Percentiles rank a stretch among this genome's conserved stretches.
phyloP scores from a whole-genome alignment of 1,140 invertebrate species.

The Drosophila quadrilineata region DNA sequence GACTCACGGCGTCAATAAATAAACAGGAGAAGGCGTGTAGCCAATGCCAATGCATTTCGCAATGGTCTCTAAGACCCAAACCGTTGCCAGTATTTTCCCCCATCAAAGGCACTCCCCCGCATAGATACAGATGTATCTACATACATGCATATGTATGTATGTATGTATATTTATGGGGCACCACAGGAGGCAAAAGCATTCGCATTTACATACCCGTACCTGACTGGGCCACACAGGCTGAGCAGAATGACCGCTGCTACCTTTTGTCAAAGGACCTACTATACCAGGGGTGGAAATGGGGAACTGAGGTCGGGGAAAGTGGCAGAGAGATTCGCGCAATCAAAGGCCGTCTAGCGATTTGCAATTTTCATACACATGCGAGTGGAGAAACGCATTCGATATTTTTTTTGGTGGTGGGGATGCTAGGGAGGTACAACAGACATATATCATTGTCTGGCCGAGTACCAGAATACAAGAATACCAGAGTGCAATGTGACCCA shows the following conservation, averaged over 20 bases:
- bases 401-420: constrained; percentile 2
- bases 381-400: constrained; percentile 60
- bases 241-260: constrained; percentile 64
- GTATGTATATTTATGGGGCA: constrained; percentile 70
- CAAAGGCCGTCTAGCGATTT: constrained; percentile 77
- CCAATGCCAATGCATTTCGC: constrained; percentile 26
- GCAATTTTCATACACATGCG: constrained; percentile 76
- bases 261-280: constrained; percentile 12
- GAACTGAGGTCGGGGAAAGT: neutral
- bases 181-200: constrained; percentile 40
- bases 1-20: constrained; percentile 68
- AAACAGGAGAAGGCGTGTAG: constrained; percentile 73
- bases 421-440: constrained; percentile 3
- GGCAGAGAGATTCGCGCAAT: constrained; percentile 45
- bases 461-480: constrained; percentile 40
- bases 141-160: no score
- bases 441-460: constrained; percentile 74
- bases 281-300: neutral
- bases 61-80: constrained; percentile 65
- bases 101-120: constrained; percentile 48
- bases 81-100: constrained; percentile 19
- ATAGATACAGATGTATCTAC: no score
- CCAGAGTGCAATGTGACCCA: constrained; percentile 51
- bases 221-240: constrained; percentile 50
- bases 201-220: constrained; percentile 57